Conservation (phyloP, 2,113 vertebrate genomes). For the Melozone crissalis region DNA sequence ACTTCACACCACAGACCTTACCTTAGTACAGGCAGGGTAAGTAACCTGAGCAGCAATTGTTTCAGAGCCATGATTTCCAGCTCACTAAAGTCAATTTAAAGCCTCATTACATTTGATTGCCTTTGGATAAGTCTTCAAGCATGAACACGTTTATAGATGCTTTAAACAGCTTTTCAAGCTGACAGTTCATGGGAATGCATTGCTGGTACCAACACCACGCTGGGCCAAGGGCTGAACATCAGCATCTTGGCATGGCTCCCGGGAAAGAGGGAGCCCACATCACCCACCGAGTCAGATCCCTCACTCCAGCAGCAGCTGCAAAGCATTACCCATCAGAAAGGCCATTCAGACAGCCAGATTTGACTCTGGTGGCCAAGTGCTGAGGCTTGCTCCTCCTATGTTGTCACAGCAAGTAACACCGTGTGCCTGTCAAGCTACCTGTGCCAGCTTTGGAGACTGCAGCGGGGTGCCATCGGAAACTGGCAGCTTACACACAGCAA, state of each 20-base stretch:
- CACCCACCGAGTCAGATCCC: fast-evolving
- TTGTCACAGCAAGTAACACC: neutral
- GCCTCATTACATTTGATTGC: neutral
- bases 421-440: neutral
- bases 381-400: fast-evolving
- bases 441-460: neutral
- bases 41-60: neutral
- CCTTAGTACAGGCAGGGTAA: neutral
- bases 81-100: slow-evolving; percentile 19
- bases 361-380: neutral
- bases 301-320: neutral
- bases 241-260: neutral
- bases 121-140: neutral
- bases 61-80: neutral
- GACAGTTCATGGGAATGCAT: neutral
- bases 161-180: neutral
- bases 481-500: fast-evolving
- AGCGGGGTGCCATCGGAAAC: fast-evolving
- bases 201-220: fast-evolving
- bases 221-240: neutral
- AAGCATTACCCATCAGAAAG: neutral
- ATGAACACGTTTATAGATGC: neutral
- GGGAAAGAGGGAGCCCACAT: neutral
- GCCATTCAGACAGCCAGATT: neutral
- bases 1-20: neutral